Conservation (phyloP, 37 sponge, comb jelly and placozoan species). For the Halisarca cf. caerulea region DNA sequence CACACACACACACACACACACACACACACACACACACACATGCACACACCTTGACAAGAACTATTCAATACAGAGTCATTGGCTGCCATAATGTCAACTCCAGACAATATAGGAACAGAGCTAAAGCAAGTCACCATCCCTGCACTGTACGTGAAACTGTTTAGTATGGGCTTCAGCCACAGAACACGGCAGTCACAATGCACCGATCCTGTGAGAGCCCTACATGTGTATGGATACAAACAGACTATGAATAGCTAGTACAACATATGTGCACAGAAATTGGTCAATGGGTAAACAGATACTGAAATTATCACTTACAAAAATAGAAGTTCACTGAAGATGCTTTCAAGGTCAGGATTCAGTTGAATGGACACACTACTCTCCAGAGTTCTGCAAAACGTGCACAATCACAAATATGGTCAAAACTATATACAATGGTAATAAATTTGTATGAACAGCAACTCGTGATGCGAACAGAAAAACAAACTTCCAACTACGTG, state of each 20-base stretch:
- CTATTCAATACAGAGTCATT: background rate
- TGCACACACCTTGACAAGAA: slow-evolving; percentile 5
- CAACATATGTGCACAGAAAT: too few species aligned
- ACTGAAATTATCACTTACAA: background rate
- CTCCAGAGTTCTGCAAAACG: background rate
- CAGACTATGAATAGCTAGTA: too few species aligned
- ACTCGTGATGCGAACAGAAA: too few species aligned
- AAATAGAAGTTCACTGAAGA: background rate
- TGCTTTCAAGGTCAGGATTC: background rate
- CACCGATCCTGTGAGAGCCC: background rate
- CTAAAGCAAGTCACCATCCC: background rate
- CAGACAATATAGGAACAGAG: background rate
- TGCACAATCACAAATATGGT: background rate
- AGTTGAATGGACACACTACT: background rate
- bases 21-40: background rate
- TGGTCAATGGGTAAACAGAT: background rate
- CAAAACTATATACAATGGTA: background rate
- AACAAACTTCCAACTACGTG: too few species aligned
- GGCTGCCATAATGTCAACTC: background rate
- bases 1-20: background rate
- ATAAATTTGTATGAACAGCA: too few species aligned
- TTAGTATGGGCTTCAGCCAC: slow-evolving; percentile 6
- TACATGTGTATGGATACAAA: background rate
- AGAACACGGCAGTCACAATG: background rate
- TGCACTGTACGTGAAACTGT: background rate